Conservation (phyloP, 2,113 vertebrate species). For the Athene cunicularia region DNA sequence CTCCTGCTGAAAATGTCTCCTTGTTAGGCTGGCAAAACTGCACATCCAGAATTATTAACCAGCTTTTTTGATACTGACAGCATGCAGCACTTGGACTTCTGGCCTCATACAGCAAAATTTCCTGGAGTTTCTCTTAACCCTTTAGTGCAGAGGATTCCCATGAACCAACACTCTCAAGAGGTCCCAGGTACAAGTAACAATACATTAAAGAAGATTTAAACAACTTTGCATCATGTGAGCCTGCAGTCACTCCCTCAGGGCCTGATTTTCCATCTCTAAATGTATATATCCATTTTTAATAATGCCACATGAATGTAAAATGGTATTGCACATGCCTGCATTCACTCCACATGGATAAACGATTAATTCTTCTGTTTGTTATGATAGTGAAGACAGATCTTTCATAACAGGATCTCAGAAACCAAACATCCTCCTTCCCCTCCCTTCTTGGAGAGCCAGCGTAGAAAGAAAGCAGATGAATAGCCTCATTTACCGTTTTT, state of each 20-base stretch:
- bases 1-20: background rate
- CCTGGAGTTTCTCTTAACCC: background rate
- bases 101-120: background rate
- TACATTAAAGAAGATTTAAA: background rate
- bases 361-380: slow-evolving; percentile 27
- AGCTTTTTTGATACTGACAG: background rate
- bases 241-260: background rate
- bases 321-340: background rate
- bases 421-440: slow-evolving; percentile 36
- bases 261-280: background rate
- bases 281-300: background rate
- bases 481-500: slow-evolving; percentile 85
- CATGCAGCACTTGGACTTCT: background rate
- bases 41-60: background rate
- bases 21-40: background rate
- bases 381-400: slow-evolving; percentile 14
- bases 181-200: background rate
- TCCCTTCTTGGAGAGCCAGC: background rate
- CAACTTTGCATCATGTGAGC: background rate
- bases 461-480: background rate
- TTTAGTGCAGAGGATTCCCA: background rate
- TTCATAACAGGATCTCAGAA: slow-evolving; percentile 41
- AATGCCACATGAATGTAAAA: background rate
- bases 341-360: background rate
- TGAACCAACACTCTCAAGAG: background rate